Evolutionary conservation across 2,113 vertebrate species (phyloP).

Genomic region (Callithrix jacchus): DNA sequence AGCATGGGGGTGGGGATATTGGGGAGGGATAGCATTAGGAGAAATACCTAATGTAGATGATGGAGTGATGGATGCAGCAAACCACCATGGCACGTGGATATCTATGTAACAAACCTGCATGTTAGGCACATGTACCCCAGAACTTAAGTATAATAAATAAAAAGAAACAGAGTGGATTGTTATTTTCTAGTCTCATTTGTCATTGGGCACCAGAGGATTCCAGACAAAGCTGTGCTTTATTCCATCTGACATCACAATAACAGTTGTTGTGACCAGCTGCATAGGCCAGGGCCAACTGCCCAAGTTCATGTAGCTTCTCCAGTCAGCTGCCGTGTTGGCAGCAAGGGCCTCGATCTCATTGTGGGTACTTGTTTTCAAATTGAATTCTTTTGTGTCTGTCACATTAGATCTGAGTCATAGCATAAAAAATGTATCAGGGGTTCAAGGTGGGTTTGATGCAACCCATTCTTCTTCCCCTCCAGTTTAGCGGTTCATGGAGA

Average conservation of each 20-base stretch:
- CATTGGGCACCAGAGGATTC: not conserved
- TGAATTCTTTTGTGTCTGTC: not conserved
- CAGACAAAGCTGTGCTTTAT: not conserved
- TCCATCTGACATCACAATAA: not conserved
- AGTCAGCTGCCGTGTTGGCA: not conserved
- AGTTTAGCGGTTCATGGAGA: not conserved
- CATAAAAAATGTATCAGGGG: not conserved
- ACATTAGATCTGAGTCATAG: not conserved
- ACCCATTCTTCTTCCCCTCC: not conserved
- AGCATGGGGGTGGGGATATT: too few species aligned
- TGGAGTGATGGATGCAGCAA: too few species aligned
- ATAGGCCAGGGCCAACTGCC: not conserved
- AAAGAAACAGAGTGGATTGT: not conserved
- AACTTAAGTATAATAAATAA: too few species aligned
- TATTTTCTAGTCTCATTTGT: not conserved
- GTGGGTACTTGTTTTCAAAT: not conserved
- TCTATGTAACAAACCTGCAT: too few species aligned
- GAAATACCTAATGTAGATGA: too few species aligned
- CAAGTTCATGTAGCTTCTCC: not conserved
- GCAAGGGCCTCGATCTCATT: not conserved
- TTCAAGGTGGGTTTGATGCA: not conserved
- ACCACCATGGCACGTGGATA: too few species aligned
- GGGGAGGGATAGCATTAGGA: too few species aligned
- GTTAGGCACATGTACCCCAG: too few species aligned
- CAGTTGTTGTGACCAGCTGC: not conserved